Evolutionary conservation across 2,888 invertebrate species (phyloP).

Genomic region (Oscheius myriophilus): DNA sequence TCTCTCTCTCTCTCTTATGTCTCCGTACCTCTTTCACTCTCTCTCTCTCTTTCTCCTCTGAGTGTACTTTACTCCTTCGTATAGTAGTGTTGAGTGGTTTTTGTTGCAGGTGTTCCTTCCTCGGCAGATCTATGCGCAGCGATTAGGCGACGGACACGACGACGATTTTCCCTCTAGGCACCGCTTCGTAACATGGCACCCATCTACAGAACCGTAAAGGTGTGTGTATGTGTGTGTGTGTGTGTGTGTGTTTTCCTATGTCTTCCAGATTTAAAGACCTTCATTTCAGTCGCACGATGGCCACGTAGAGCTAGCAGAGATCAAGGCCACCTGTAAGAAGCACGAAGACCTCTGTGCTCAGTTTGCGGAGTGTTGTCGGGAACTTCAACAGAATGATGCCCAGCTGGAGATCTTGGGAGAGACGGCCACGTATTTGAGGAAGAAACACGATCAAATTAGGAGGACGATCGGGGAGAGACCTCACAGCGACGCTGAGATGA

Average conservation of each 20-base stretch:
- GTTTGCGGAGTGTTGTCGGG: slow-evolving; percentile 41
- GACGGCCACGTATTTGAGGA: slow-evolving; percentile 59
- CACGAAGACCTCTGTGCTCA: slow-evolving; percentile 52
- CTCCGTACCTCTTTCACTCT: not conserved
- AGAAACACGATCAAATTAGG: slow-evolving; percentile 59
- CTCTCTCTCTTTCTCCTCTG: slow-evolving; percentile 10
- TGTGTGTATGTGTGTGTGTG: not conserved
- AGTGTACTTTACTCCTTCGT: slow-evolving; percentile 18
- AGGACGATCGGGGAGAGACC: slow-evolving; percentile 45
- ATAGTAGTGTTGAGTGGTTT: not conserved
- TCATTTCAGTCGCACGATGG: slow-evolving; percentile 40
- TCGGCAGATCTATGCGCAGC: slow-evolving; percentile 10
- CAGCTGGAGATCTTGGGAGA: slow-evolving; percentile 66
- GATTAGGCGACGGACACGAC: not conserved
- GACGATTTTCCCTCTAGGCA: not conserved
- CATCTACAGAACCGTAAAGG: slow-evolving; percentile 16
- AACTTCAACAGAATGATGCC: slow-evolving; percentile 55
- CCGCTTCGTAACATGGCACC: slow-evolving; percentile 17
- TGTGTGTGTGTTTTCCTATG: too few relatives aligned
- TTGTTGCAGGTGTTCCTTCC: slow-evolving; percentile 16
- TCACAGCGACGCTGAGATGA: slow-evolving; percentile 32
- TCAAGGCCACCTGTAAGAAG: slow-evolving; percentile 52
- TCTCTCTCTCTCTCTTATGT: too few relatives aligned
- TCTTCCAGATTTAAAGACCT: not conserved
- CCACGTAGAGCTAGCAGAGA: slow-evolving; percentile 45